Evolutionary conservation across 2,888 invertebrate genomes (phyloP), one percentile per base, ranked within the genome.

Genomic region (Stegophylla sp.): DNA sequence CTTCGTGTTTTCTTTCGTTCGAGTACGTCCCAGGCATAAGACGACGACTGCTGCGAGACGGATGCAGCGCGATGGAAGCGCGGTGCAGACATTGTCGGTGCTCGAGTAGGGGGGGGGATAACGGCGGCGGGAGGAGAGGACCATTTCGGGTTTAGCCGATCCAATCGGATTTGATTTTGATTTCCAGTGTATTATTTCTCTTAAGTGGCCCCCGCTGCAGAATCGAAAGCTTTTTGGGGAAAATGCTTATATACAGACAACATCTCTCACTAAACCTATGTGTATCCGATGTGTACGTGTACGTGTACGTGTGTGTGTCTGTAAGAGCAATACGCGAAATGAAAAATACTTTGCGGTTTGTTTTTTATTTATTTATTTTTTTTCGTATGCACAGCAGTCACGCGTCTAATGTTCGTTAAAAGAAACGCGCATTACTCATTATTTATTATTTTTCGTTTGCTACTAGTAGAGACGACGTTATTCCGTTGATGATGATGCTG

Each of bases 1-100:
- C 71, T 79, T 71, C 61, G 79, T 51, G 79, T 79, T 79, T 79
- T 71, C 69, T 79, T 79, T 71, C 69, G 67, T 77, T 77, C 43
- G 56, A 45, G 59, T 77, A n/a, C n/a, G 67, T 45, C 45, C 28
- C n/a, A n/a, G n/a, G n/a, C n/a, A n/a, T 23, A 28, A 17, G 56
- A 69, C 56, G 67, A 66, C 66, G 43, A 69, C 59, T 51, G 23
- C 23, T 56, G 20, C 20, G 20, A n/a, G 13, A 20, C 20, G 41
- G 20, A 17, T 17, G 69, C 20, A 3, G 59, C 34, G 53, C 56
- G 34, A 34, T 34, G 41, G 56, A 43, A 20, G 61, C 15, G 12
- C 20, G 23, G 10, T 34, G 71, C 5, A 17, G 15, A 20, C 34
- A 9, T 1, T 13, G n/a, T n/a, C n/a, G n/a, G n/a, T n/a, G n/a